phyloP scores from a whole-genome alignment of 2,797 vertebrate genomes.

The Antrozous pallidus region DNA sequence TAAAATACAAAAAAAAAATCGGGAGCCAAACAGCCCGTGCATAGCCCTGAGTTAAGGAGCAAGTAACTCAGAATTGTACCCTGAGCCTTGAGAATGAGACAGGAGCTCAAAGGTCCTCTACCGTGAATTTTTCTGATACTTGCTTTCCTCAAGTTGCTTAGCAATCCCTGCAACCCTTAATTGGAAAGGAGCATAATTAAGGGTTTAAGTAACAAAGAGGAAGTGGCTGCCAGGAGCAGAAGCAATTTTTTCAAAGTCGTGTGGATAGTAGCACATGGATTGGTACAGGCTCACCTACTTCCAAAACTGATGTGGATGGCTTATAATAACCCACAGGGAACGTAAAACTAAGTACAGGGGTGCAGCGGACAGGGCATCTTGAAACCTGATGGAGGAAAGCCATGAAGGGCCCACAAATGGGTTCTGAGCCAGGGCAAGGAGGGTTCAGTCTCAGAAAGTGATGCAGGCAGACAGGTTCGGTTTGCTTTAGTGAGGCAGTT shows the following conservation, averaged over 20 bases:
- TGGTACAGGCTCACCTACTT: background rate
- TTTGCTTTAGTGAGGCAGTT: background rate
- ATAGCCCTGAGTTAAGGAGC: background rate
- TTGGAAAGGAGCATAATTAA: background rate
- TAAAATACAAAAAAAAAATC: background rate
- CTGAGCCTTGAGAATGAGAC: background rate
- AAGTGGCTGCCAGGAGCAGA: background rate
- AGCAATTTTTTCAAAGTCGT: background rate
- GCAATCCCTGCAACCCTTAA: background rate
- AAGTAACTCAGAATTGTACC: background rate
- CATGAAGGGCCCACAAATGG: background rate
- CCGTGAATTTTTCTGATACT: background rate
- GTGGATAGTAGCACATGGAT: background rate
- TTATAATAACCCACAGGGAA: background rate
- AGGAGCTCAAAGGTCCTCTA: fast-evolving
- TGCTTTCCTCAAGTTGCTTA: background rate
- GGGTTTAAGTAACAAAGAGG: background rate
- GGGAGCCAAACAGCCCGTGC: background rate
- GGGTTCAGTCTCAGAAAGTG: background rate
- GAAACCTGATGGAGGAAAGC: background rate
- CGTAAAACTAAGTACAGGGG: background rate
- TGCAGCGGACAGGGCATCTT: background rate
- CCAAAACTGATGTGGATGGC: background rate
- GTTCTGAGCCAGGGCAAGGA: background rate
- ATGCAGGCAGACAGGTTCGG: background rate